Conservation (phyloP, 1,140 invertebrate species). For the Ips typographus region DNA sequence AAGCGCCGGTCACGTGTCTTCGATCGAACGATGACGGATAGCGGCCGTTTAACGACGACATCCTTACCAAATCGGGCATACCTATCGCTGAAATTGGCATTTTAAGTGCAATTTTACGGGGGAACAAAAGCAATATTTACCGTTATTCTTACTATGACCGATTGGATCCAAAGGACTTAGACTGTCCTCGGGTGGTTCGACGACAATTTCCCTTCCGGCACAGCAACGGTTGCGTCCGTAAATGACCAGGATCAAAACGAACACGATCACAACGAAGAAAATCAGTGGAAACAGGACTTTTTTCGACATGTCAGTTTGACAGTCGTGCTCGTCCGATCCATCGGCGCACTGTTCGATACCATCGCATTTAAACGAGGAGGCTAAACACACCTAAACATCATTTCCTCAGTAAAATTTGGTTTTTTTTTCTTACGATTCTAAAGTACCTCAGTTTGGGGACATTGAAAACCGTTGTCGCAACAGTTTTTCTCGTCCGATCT, state of each 20-base stretch:
- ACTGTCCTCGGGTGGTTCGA: slow-evolving; percentile 55
- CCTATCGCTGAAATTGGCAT: slow-evolving; percentile 15
- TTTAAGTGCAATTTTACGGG: neutral
- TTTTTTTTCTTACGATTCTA: neutral
- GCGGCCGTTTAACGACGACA: slow-evolving; percentile 66
- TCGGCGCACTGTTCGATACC: slow-evolving; percentile 72
- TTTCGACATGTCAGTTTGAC: slow-evolving; percentile 40
- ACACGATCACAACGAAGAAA: slow-evolving; percentile 32
- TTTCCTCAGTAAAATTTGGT: slow-evolving; percentile 35
- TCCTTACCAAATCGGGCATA: slow-evolving; percentile 61
- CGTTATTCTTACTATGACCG: slow-evolving; percentile 41
- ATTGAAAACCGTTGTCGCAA: slow-evolving; percentile 63
- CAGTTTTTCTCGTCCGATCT: slow-evolving; percentile 49
- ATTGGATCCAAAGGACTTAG: slow-evolving; percentile 46
- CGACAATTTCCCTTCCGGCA: slow-evolving; percentile 30
- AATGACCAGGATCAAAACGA: slow-evolving; percentile 40
- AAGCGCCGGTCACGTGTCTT: slow-evolving; percentile 80
- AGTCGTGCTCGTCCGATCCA: slow-evolving; percentile 68
- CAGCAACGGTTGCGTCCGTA: slow-evolving; percentile 31
- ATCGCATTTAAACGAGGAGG: slow-evolving; percentile 57
- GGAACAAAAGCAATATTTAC: slow-evolving; percentile 11
- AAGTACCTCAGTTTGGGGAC: slow-evolving; percentile 55
- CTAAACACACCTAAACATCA: slow-evolving; percentile 34
- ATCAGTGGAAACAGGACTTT: slow-evolving; percentile 29
- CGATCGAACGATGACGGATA: slow-evolving; percentile 71